Conservation (phyloP, 2,797 vertebrate species). For the Sebastes alutus region DNA sequence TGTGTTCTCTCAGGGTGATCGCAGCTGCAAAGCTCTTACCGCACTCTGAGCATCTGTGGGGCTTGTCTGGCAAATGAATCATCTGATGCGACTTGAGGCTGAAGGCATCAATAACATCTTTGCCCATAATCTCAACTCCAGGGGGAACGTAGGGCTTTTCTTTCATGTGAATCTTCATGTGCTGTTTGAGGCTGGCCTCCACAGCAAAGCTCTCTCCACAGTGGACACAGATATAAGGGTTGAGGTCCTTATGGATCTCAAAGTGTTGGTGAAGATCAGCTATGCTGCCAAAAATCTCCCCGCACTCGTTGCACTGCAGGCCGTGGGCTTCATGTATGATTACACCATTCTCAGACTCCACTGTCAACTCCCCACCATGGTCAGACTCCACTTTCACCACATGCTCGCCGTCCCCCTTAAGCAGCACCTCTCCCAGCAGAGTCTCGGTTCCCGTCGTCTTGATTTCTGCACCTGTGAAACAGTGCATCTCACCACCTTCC, state of each 20-base stretch:
- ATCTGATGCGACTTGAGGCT: slow-evolving; percentile 86
- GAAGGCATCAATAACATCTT: slow-evolving; percentile 85
- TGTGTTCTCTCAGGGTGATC: slow-evolving; percentile 86
- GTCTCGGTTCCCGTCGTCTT: slow-evolving; percentile 76
- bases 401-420: slow-evolving; percentile 83
- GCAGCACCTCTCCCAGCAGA: slow-evolving; percentile 83
- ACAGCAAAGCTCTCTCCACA: slow-evolving; percentile 87
- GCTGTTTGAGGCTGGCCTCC: slow-evolving; percentile 85
- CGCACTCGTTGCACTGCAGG: slow-evolving; percentile 86
- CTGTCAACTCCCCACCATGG: slow-evolving; percentile 84
- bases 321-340: slow-evolving; percentile 87
- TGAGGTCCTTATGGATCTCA: slow-evolving; percentile 86
- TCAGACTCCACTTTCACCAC: slow-evolving; percentile 85
- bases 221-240: slow-evolving; percentile 86
- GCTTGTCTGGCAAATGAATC: slow-evolving; percentile 86
- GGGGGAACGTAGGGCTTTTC: slow-evolving; percentile 84
- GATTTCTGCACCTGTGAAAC: slow-evolving; percentile 81
- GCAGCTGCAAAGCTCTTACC: slow-evolving; percentile 87
- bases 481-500: slow-evolving; percentile 83
- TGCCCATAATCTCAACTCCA: slow-evolving; percentile 86
- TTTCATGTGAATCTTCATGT: slow-evolving; percentile 89
- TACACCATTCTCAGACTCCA: slow-evolving; percentile 86
- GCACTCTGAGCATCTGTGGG: slow-evolving; percentile 85
- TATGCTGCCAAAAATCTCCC: slow-evolving; percentile 85
- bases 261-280: slow-evolving; percentile 87